Base-by-base conservation (phyloP, 1,140 invertebrate species). In the Diplogasteroides magnus region DNA sequence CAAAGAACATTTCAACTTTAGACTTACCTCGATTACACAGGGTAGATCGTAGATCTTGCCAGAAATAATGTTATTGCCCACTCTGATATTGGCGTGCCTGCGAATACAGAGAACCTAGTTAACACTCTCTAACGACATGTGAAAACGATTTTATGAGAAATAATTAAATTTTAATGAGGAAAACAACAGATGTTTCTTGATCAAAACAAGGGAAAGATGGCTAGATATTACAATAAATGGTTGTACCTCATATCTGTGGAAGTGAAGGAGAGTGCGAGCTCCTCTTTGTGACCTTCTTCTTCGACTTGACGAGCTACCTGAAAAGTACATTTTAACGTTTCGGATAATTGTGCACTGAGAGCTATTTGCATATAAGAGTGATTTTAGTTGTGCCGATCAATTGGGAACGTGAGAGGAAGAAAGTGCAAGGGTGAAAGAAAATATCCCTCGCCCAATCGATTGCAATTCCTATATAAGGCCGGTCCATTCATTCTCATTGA, bases 1-100 rank as follows among this genome's bases (percentile, higher is more conserved):
- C 14, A 23, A 56, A 32, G n/a, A n/a, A n/a, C n/a, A 74, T 61
- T 11, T 56, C 14, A 23, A 19, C 23, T 56, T 23, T 2, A 48
- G 37, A 31, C 59, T 56, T 28, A 81, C 79, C 71, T 81, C 79
- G 58, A 67, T 69, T 29, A 81, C 69, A 31, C 78, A 81, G 0
- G 79, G 79, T 32, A 81, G 66, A 71, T 81, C 79, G 48, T 82
- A 71, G 6, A 81, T 58, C 56, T 72, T 76, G 31, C 74, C 82
- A 23, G 57, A 32, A 68, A 81, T 60, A 28, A 69, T 29, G 28
- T 77, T 58, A 26, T 77, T 48, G 3, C 72, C 79, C 61, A 81
- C 62, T 15, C 68, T 68, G 1, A 81, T 27, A 15, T 61, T 72
- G 15, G 74, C 80, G 31, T 74, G 27, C n/a, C n/a, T n/a, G 6